These are phyloP conservation scores for Probaryconus sp. DNA, from an alignment of 1,140 invertebrate species.

Conservation along the genomic window DNA sequence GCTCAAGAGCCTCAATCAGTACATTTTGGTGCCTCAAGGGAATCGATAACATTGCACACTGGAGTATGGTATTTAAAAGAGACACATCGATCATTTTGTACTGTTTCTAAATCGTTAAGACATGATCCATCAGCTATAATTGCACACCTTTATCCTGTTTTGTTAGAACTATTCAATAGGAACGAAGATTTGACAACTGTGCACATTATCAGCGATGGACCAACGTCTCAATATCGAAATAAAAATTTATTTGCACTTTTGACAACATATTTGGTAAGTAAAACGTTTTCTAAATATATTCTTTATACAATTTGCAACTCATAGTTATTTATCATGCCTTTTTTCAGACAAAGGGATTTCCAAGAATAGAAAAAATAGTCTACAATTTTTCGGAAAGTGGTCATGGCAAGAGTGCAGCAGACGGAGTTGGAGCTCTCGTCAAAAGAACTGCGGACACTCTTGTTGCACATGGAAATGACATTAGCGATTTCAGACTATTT, in stretches of 20 bases:
- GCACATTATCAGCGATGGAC: constrained; percentile 24
- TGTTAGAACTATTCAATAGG: no score
- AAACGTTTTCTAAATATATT: not conserved
- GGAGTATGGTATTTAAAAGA: constrained; percentile 11
- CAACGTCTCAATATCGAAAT: constrained; percentile 18
- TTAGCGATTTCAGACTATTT: no score
- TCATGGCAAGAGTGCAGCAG: constrained; percentile 12
- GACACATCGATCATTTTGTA: not conserved
- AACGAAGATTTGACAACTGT: no score
- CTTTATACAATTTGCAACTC: no score
- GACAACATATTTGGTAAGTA: not conserved
- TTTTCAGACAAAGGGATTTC: no score
- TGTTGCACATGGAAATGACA: not conserved
- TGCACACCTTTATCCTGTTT: constrained; percentile 1
- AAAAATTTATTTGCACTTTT: constrained; percentile 27
- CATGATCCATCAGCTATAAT: constrained; percentile 6
- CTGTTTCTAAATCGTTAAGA: not conserved
- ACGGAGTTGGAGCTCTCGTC: constrained; percentile 13
- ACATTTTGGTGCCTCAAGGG: constrained; percentile 7
- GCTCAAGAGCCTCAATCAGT: constrained; percentile 2
- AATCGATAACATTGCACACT: constrained; percentile 1
- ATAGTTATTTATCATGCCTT: no score
- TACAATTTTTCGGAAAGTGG: constrained; percentile 22
- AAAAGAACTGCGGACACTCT: constrained; percentile 6
- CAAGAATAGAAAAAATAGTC: not conserved